These are phyloP conservation scores for Hassar affinis DNA, from an alignment of 2,113 vertebrate species.

Conservation along the genomic window DNA sequence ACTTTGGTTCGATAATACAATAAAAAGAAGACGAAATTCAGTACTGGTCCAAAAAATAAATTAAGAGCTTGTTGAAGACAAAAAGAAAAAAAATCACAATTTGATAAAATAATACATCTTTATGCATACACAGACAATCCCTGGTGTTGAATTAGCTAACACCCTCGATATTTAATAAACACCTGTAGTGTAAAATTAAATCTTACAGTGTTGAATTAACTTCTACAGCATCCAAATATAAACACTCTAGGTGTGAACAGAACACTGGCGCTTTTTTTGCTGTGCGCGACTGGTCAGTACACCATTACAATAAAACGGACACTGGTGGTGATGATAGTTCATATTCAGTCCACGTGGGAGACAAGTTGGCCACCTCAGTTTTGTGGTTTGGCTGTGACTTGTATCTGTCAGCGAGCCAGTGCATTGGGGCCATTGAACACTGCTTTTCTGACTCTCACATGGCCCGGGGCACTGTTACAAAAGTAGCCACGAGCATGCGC, in stretches of 20 bases:
- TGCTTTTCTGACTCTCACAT: slow-evolving; percentile 28
- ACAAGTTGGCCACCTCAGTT: slow-evolving; percentile 47
- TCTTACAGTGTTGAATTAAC: slow-evolving; percentile 4
- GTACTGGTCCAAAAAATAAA: slow-evolving; percentile 72
- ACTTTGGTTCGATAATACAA: slow-evolving; percentile 79
- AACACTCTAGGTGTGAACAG: slow-evolving; percentile 26
- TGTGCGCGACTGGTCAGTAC: slow-evolving; percentile 53
- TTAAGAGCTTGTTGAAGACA: slow-evolving; percentile 63
- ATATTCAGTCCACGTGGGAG: slow-evolving; percentile 58
- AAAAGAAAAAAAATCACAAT: slow-evolving; percentile 56
- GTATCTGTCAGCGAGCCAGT: slow-evolving; percentile 54
- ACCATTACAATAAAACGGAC: slow-evolving; percentile 51
- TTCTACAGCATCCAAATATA: slow-evolving; percentile 16
- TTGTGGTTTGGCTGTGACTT: slow-evolving; percentile 50
- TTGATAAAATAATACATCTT: slow-evolving; percentile 70
- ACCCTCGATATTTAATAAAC: background rate
- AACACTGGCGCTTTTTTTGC: background rate
- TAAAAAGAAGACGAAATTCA: slow-evolving; percentile 64
- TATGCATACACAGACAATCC: slow-evolving; percentile 58
- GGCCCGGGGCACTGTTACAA: slow-evolving; percentile 13
- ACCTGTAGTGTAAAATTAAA: slow-evolving; percentile 5
- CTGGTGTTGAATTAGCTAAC: background rate
- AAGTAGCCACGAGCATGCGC: slow-evolving; percentile 28
- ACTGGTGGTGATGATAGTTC: slow-evolving; percentile 47
- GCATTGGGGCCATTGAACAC: slow-evolving; percentile 45